phyloP scores from a whole-genome alignment of 2,888 invertebrate species.

The Cheilosia scutellata region DNA sequence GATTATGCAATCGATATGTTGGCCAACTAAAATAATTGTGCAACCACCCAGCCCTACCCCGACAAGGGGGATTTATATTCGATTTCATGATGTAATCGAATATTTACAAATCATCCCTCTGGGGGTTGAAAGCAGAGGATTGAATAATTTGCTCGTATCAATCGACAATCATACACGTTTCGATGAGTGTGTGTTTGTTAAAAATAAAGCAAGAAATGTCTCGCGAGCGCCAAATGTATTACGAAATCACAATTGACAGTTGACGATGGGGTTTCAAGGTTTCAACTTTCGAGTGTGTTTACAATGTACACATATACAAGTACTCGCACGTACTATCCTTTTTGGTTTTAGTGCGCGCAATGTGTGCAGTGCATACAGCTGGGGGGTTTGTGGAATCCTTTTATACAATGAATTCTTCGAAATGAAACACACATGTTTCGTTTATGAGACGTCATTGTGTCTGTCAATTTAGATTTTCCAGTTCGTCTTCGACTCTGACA shows the following conservation, averaged over 20 bases:
- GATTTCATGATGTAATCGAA: slow-evolving; percentile 64
- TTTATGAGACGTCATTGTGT: slow-evolving; percentile 31
- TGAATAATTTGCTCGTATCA: slow-evolving; percentile 73
- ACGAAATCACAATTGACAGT: slow-evolving; percentile 61
- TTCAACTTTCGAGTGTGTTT: slow-evolving; percentile 1
- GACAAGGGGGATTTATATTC: slow-evolving; percentile 55
- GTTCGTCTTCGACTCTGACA: slow-evolving; percentile 37
- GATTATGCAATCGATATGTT: slow-evolving; percentile 62
- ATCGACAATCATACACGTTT: slow-evolving; percentile 44
- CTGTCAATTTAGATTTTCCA: slow-evolving; percentile 43
- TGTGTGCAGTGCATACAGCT: background rate
- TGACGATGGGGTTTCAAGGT: slow-evolving; percentile 44
- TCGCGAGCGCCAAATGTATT: slow-evolving; percentile 14
- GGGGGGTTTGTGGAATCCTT: background rate
- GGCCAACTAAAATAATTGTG: slow-evolving; percentile 35
- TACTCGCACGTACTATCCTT: background rate
- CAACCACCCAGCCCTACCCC: slow-evolving; percentile 16
- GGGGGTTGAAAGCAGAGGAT: slow-evolving; percentile 28
- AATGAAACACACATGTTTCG: slow-evolving; percentile 5
- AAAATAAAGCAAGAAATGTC: slow-evolving; percentile 20
- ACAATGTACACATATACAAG: background rate
- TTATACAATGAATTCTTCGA: background rate
- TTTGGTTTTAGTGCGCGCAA: background rate
- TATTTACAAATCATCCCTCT: slow-evolving; percentile 60
- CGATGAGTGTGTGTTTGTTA: slow-evolving; percentile 22